Evolutionary conservation across 2,888 invertebrate species (phyloP).

Genomic region (Dyspetes luteomarginatus): DNA sequence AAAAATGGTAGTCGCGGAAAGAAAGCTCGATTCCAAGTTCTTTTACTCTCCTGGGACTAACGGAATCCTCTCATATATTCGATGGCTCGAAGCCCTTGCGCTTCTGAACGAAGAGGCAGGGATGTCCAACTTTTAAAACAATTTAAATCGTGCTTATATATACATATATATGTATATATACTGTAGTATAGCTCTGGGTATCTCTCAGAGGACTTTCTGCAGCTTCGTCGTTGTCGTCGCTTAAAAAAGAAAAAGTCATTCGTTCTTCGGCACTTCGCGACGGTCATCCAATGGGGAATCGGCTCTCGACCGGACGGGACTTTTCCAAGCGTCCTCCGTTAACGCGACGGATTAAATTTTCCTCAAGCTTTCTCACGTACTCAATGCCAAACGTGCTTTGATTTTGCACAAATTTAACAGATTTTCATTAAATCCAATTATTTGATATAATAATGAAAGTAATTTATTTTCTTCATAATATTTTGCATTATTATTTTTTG

Average conservation of each 20-base stretch:
- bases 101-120: conserved; percentile 27
- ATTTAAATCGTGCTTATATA: conserved; percentile 49
- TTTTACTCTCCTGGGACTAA: conserved; percentile 23
- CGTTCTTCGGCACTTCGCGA: background rate
- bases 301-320: conserved; percentile 31
- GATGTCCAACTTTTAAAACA: conserved; percentile 55
- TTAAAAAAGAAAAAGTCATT: conserved; percentile 23
- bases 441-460: too few relatives aligned
- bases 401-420: too few relatives aligned
- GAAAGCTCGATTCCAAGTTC: conserved; percentile 42
- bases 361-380: background rate
- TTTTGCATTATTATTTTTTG: too few relatives aligned
- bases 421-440: too few relatives aligned
- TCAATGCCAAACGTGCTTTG: too few relatives aligned
- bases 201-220: conserved; percentile 29
- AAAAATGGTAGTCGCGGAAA: background rate
- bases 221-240: conserved; percentile 30
- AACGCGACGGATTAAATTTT: conserved; percentile 50
- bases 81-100: conserved; percentile 19
- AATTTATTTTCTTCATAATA: too few relatives aligned
- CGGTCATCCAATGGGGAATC: conserved; percentile 47
- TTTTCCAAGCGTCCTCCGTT: conserved; percentile 28
- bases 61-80: conserved; percentile 46
- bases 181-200: background rate
- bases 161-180: background rate